These are phyloP conservation scores for Phylloscopus collybita DNA, from an alignment of 2,797 vertebrate genomes.

Conservation along the genomic window DNA sequence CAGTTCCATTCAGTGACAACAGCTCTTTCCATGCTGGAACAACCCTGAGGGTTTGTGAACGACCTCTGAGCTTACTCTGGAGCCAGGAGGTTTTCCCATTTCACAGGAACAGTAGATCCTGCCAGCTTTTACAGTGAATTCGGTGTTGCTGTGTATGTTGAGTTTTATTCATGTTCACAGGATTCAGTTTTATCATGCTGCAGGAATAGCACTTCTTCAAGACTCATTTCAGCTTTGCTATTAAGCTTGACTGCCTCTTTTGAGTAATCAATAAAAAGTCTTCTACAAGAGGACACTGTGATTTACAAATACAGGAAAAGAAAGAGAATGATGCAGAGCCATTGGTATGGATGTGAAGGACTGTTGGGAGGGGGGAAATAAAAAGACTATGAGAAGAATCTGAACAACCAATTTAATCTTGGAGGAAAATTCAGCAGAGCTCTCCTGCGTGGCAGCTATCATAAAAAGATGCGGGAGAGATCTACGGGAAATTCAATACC, in stretches of 20 bases:
- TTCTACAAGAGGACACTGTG: constrained; percentile 61
- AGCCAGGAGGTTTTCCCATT: neutral
- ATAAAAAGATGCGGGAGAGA: constrained; percentile 65
- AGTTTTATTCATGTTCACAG: neutral
- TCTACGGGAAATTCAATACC: constrained; percentile 55
- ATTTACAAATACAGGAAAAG: constrained; percentile 68
- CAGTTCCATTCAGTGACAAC: neutral
- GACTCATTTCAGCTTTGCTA: constrained; percentile 57
- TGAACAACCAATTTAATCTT: constrained; percentile 64
- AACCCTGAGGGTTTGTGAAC: neutral
- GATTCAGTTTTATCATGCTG: constrained; percentile 10
- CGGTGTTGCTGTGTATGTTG: neutral
- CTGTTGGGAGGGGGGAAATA: constrained; percentile 31
- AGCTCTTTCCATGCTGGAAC: neutral
- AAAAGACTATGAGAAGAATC: constrained; percentile 26
- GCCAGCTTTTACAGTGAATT: neutral
- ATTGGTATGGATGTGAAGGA: constrained; percentile 56
- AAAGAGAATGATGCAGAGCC: constrained; percentile 57
- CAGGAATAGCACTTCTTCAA: constrained; percentile 44
- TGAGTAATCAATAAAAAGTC: constrained; percentile 73
- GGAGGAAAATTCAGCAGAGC: constrained; percentile 62
- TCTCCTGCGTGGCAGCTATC: constrained; percentile 59
- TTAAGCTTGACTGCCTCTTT: constrained; percentile 63
- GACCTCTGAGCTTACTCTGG: neutral
- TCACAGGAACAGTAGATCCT: neutral